A percentile compares a stretch with the other conserved stretches of the same genome.
These are phyloP conservation scores for Ptilorrhoa leucosticta DNA, from an alignment of 2,113 vertebrate species.

Conservation along the genomic window DNA sequence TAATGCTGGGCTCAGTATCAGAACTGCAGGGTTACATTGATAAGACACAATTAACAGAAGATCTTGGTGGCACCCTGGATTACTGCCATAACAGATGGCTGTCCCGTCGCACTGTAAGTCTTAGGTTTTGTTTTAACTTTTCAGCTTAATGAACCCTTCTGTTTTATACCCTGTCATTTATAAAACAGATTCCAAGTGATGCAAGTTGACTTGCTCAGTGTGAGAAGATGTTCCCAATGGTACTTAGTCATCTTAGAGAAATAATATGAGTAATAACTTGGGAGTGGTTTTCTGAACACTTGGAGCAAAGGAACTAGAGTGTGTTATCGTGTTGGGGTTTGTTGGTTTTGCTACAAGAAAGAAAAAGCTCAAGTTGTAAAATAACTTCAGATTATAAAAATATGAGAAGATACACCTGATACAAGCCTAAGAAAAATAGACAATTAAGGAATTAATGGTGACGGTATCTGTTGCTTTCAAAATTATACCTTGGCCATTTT, in stretches of 20 bases:
- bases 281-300: constrained; percentile 59
- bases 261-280: constrained; percentile 53
- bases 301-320: not conserved
- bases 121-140: not conserved
- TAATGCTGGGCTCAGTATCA: constrained; percentile 96
- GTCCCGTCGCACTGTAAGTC: constrained; percentile 87
- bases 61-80: constrained; percentile 91
- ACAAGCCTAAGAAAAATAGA: not conserved
- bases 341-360: not conserved
- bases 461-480: constrained; percentile 18
- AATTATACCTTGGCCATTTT: not conserved
- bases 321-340: constrained; percentile 1
- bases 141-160: not conserved
- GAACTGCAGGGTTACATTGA: constrained; percentile 94
- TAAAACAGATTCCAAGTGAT: constrained; percentile 9
- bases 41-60: constrained; percentile 89
- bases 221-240: constrained; percentile 64
- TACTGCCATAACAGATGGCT: constrained; percentile 97
- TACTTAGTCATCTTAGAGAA: constrained; percentile 58
- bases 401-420: not conserved
- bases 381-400: not conserved
- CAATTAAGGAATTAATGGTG: constrained; percentile 34
- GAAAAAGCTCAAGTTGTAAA: constrained; percentile 6
- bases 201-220: constrained; percentile 14
- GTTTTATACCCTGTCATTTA: not conserved